A percentile compares a stretch with the other conserved stretches of the same genome.
Evolutionary conservation across 2,113 vertebrate species (phyloP).

Genomic region (Pygoscelis antarcticus): DNA sequence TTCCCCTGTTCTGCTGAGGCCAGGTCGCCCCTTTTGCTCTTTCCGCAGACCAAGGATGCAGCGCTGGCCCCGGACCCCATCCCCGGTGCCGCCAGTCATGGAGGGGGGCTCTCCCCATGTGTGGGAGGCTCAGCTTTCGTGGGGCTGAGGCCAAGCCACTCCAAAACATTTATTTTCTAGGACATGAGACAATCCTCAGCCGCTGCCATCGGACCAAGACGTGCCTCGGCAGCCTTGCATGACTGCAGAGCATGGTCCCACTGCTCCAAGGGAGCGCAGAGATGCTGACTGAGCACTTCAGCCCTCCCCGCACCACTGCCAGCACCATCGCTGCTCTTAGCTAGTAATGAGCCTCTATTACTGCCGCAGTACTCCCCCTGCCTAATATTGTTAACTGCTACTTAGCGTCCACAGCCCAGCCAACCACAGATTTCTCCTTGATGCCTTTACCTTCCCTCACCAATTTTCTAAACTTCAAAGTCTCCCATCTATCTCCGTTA

Average conservation of each 20-base stretch:
- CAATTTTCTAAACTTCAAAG: not conserved
- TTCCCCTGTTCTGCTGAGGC: not conserved
- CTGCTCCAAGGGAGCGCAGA: not conserved
- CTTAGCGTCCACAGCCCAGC: not conserved
- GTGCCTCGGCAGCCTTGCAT: fast-evolving
- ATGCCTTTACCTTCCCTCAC: not conserved
- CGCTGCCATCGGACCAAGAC: fast-evolving
- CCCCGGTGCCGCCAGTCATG: fast-evolving
- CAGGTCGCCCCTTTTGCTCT: not conserved
- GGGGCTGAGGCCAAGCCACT: not conserved
- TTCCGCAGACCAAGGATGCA: fast-evolving
- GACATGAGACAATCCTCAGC: fast-evolving
- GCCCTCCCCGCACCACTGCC: not conserved
- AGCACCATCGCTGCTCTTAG: not conserved
- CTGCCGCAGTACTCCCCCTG: not conserved
- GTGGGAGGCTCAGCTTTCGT: fast-evolving
- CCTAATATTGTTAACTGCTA: not conserved
- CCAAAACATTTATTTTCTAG: not conserved
- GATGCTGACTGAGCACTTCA: not conserved
- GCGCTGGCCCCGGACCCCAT: fast-evolving
- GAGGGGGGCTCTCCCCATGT: fast-evolving
- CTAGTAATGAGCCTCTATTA: not conserved
- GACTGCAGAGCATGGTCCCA: not conserved
- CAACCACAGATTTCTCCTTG: not conserved
- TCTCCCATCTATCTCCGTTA: not conserved